These are phyloP conservation scores for Pheosia gnoma DNA, from an alignment of 2,888 invertebrate genomes.

Conservation along the genomic window DNA sequence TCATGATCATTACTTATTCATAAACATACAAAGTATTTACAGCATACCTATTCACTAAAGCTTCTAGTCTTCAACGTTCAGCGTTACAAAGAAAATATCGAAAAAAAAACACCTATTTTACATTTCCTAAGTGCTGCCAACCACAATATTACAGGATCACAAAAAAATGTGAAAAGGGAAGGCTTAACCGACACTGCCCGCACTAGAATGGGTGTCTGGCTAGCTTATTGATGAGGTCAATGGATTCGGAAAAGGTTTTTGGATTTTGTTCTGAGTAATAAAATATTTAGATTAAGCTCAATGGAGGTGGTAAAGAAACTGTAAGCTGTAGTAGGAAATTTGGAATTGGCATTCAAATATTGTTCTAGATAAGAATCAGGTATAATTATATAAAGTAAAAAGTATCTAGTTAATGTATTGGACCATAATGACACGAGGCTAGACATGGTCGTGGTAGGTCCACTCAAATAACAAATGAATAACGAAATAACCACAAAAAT, in stretches of 20 bases:
- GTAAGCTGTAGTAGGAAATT: neutral
- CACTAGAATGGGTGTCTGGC: neutral
- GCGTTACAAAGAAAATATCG: neutral
- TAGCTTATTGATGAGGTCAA: constrained; percentile 2
- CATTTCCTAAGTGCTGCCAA: constrained; percentile 29
- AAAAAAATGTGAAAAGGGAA: constrained; percentile 12
- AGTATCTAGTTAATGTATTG: no score
- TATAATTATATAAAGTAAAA: no score
- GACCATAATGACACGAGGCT: no score
- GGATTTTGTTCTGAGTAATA: neutral
- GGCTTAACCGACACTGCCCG: neutral
- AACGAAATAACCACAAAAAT: no score
- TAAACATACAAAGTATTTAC: no score
- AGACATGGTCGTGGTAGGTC: no score
- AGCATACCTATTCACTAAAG: neutral
- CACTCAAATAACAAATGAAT: no score
- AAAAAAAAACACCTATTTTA: constrained; percentile 15
- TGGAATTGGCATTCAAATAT: no score
- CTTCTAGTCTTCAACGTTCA: neutral
- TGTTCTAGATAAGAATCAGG: no score
- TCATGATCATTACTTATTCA: no score
- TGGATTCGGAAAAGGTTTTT: neutral
- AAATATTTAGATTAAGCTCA: neutral
- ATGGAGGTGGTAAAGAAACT: neutral
- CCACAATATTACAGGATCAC: constrained; percentile 15